Conservation (phyloP, 1,140 invertebrate genomes). For the Schlechtendalia chinensis region DNA sequence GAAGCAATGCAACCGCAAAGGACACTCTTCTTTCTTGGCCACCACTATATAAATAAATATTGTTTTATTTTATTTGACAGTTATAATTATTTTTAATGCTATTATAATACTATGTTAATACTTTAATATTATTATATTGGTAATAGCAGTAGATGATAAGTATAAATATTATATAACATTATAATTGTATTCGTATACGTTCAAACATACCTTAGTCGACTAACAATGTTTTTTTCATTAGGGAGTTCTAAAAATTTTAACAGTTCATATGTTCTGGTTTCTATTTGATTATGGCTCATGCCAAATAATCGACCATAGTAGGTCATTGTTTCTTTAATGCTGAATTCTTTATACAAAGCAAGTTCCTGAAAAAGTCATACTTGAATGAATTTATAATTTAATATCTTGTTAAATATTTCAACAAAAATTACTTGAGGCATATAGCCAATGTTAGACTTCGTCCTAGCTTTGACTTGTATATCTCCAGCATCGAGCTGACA, state of each 20-base stretch:
- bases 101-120: not conserved
- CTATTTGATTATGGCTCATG: slow-evolving; percentile 57
- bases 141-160: no score
- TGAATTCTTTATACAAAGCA: slow-evolving; percentile 62
- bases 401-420: slow-evolving; percentile 6
- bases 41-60: slow-evolving; percentile 65
- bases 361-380: slow-evolving; percentile 54
- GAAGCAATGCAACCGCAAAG: slow-evolving; percentile 80
- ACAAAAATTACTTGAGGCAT: slow-evolving; percentile 70
- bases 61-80: not conserved
- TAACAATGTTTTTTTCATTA: slow-evolving; percentile 52
- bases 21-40: slow-evolving; percentile 86
- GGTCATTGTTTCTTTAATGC: slow-evolving; percentile 60
- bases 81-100: not conserved
- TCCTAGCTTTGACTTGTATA: slow-evolving; percentile 77
- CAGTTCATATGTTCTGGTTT: slow-evolving; percentile 62
- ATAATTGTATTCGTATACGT: not conserved
- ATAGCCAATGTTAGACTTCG: slow-evolving; percentile 74
- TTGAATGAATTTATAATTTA: not conserved
- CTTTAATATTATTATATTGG: no score
- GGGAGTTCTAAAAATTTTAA: slow-evolving; percentile 53
- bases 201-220: slow-evolving; percentile 52
- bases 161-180: no score
- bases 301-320: slow-evolving; percentile 63
- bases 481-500: slow-evolving; percentile 73